Percentiles rank a stretch among this genome's conserved stretches.
Conservation (phyloP, 2,113 vertebrate species). For the Entomyzon cyanotis region DNA sequence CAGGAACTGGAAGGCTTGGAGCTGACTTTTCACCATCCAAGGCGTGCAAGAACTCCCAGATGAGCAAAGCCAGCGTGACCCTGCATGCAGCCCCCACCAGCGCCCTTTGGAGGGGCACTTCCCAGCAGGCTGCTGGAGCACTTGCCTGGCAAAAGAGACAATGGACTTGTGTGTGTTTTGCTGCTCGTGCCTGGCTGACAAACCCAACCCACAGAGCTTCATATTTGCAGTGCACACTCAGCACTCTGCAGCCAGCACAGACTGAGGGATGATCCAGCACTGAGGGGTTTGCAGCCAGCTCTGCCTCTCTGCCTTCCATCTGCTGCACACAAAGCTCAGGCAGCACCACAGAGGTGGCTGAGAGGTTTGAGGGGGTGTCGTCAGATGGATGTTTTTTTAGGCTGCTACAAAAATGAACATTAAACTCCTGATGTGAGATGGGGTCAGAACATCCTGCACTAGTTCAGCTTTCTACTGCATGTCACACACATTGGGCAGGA, state of each 20-base stretch:
- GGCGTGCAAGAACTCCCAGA: not conserved
- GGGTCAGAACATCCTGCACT: not conserved
- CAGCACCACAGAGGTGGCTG: not conserved
- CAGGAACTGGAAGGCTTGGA: not conserved
- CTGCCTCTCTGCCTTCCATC: not conserved
- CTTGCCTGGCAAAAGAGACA: not conserved
- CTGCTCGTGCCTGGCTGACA: not conserved
- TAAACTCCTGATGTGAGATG: not conserved
- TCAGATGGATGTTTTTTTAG: not conserved
- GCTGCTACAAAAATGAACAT: not conserved
- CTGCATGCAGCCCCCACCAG: accelerated
- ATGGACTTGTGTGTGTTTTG: not conserved
- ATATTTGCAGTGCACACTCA: not conserved
- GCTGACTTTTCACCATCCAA: not conserved
- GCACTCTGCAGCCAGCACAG: not conserved
- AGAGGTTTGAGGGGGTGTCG: not conserved
- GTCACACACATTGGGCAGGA: not conserved
- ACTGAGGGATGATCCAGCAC: not conserved
- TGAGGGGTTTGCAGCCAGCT: not conserved
- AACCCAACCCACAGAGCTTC: not conserved
- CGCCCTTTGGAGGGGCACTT: not conserved
- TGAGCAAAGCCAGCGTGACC: accelerated
- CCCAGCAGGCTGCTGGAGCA: not conserved
- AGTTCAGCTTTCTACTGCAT: not conserved
- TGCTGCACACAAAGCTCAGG: not conserved